Evolutionary conservation across 2,113 vertebrate genomes (phyloP), one percentile per base, ranked within the genome.

Genomic region (Nibea coibor): DNA sequence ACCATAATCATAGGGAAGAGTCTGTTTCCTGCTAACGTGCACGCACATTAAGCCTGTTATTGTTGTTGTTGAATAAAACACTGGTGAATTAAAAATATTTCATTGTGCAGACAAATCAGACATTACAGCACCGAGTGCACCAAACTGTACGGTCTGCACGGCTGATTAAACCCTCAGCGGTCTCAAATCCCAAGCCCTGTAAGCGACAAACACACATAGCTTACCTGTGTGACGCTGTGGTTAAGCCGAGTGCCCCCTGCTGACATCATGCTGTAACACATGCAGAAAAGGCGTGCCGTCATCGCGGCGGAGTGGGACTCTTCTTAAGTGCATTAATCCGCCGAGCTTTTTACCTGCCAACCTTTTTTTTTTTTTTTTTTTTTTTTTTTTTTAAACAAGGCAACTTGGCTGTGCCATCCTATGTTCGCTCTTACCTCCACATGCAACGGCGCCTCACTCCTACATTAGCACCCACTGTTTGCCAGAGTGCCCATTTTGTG

Each of bases 401-500:
- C 56, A 84, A 68, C 80, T 87, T 85, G 78, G 81, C 73, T 42
- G 54, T 81, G 67, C 78, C 58, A 56, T 81, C 59, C 84, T 26
- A 22, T 72, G 83, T 79, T 24, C 75, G 76, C 84, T 73, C 63
- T 76, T 83, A 80, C 76, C 78, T 75, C 78, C 51, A 28, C 67
- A 74, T 72, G 80, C 86, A 57, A 61, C 75, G 24, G 51, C 72
- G 70, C 43, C 75, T 64, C 67, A 66, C 79, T 89, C 87, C 78
- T 83, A 75, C 80, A 90, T 91, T 89, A 91, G 88, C 83, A 82
- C 86, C 89, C 87, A 87, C 88, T 91, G 92, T 88, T 92, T 91
- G 86, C 89, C 89, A 91, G 91, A 89, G 88, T 89, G 89, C 87
- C 91, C 85, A 92, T 93, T 93, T 91, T 87, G 88, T 93, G 86